Percentiles rank a stretch among this genome's conserved stretches.
These are phyloP conservation scores for Uromys caudimaculatus DNA, from an alignment of 2,797 vertebrate species.

Conservation along the genomic window DNA sequence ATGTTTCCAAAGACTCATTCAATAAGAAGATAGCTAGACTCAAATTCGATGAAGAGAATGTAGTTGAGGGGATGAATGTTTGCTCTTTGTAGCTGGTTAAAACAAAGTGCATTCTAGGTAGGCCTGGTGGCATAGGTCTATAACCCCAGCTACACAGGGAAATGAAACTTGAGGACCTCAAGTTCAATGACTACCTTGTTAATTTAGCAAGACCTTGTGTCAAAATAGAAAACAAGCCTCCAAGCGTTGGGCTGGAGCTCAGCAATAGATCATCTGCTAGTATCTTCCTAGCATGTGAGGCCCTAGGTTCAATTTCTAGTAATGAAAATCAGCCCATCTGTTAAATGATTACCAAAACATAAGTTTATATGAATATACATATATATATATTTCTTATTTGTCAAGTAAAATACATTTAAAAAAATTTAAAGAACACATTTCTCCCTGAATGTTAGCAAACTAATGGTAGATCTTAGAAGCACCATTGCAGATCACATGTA, in stretches of 20 bases:
- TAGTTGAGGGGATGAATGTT: background rate
- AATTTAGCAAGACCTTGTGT: background rate
- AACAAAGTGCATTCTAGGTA: background rate
- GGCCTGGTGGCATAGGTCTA: background rate
- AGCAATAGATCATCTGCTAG: background rate
- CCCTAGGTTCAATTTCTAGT: background rate
- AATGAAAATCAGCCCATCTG: background rate
- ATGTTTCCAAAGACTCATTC: background rate
- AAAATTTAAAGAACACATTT: background rate
- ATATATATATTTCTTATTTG: background rate
- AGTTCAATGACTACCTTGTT: background rate
- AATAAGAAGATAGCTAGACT: background rate
- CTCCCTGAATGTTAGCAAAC: background rate
- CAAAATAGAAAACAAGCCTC: background rate
- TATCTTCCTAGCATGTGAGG: background rate
- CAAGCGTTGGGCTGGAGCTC: background rate
- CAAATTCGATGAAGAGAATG: background rate
- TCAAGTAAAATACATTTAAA: slow-evolving; percentile 10
- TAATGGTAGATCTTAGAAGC: background rate
- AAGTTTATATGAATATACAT: too few species aligned
- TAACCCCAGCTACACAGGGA: background rate
- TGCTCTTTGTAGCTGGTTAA: background rate
- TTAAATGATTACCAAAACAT: background rate
- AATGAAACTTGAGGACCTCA: background rate
- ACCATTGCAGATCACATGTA: background rate